Evolutionary conservation across 1,140 invertebrate species (phyloP).

Genomic region (Drosophila cardini): DNA sequence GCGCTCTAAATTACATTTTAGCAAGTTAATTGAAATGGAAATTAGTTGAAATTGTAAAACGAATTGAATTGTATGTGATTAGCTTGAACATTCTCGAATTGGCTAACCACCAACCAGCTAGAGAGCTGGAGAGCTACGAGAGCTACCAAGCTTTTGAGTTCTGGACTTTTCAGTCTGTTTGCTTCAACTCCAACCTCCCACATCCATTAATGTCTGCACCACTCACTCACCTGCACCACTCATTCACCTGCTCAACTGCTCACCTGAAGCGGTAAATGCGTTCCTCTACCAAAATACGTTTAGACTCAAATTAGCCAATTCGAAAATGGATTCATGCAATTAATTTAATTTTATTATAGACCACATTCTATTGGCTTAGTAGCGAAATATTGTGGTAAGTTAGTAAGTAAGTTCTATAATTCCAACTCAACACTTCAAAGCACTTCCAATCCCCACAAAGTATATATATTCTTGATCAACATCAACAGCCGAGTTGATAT

Average conservation of each 20-base stretch:
- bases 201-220: not conserved
- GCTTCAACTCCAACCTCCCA: not conserved
- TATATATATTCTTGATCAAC: too few relatives aligned
- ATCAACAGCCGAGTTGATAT: too few relatives aligned
- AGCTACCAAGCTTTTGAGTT: not conserved
- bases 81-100: conserved; percentile 81
- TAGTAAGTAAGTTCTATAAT: too few relatives aligned
- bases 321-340: not conserved
- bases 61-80: conserved; percentile 85
- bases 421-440: too few relatives aligned
- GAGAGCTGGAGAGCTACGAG: too few relatives aligned
- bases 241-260: not conserved
- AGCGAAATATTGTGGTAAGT: not conserved
- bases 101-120: conserved; percentile 55
- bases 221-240: not conserved
- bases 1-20: conserved; percentile 84
- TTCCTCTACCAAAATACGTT: conserved; percentile 3
- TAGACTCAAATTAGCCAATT: not conserved
- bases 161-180: not conserved
- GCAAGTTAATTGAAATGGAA: conserved; percentile 85
- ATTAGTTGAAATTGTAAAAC: conserved; percentile 85
- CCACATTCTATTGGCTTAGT: not conserved
- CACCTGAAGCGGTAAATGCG: conserved; percentile 5
- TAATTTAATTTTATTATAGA: not conserved
- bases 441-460: too few relatives aligned